phyloP scores from a whole-genome alignment of 2,888 invertebrate genomes.

The Eulithis testata region DNA sequence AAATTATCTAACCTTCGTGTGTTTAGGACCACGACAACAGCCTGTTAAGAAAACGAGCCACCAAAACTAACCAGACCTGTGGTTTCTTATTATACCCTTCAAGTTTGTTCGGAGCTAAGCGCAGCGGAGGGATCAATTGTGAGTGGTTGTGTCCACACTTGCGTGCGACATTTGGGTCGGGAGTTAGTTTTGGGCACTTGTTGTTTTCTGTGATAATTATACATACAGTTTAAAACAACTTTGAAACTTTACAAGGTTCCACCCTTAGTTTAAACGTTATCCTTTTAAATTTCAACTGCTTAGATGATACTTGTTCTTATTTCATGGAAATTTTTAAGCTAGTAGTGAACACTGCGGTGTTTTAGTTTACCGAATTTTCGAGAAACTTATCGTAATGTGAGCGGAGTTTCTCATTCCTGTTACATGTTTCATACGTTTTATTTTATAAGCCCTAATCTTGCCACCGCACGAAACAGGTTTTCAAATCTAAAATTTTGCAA shows the following conservation, averaged over 20 bases:
- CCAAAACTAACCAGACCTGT: conserved; percentile 46
- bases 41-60: conserved; percentile 57
- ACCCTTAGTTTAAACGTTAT: conserved; percentile 3
- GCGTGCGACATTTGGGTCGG: conserved; percentile 54
- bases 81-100: conserved; percentile 47
- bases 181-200: conserved; percentile 39
- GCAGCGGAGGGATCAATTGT: conserved; percentile 39
- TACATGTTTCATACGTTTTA: too few species aligned
- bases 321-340: too few species aligned
- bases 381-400: too few species aligned
- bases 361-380: too few species aligned
- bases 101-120: conserved; percentile 22
- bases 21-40: conserved; percentile 64
- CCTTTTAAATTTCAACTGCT: conserved; percentile 18
- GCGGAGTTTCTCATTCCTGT: too few species aligned
- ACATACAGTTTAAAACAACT: conserved; percentile 33
- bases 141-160: conserved; percentile 51
- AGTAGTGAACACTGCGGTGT: too few species aligned
- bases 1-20: conserved; percentile 66
- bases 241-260: conserved; percentile 22
- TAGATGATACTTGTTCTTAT: background rate
- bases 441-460: too few species aligned
- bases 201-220: conserved; percentile 47
- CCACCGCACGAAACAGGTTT: background rate
- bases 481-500: conserved; percentile 3